phyloP scores from a whole-genome alignment of 1,140 invertebrate species.

The Lordiphosa stackelbergi region DNA sequence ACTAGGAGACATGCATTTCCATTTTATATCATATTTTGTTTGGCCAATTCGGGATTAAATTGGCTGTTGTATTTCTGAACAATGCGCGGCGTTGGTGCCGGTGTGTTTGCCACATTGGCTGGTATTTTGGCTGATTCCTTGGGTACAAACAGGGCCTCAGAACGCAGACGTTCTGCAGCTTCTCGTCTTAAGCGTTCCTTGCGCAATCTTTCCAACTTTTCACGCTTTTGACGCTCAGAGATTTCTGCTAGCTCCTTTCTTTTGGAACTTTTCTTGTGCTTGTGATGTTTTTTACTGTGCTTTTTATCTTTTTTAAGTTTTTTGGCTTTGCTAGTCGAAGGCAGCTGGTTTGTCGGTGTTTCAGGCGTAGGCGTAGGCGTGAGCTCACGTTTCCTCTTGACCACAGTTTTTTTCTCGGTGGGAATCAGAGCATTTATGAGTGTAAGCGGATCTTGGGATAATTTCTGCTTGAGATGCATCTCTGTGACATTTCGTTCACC shows the following conservation, averaged over 20 bases:
- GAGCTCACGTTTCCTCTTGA: conserved; percentile 21
- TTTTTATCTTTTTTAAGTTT: conserved; percentile 71
- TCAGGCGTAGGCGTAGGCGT: conserved; percentile 11
- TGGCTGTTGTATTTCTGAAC: conserved; percentile 63
- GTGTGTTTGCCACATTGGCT: conserved; percentile 18
- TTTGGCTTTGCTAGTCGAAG: conserved; percentile 29
- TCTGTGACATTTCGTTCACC: conserved; percentile 78
- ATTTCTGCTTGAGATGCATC: conserved; percentile 81
- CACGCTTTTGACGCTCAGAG: conserved; percentile 47
- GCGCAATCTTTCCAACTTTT: conserved; percentile 86
- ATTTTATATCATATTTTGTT: conserved; percentile 24
- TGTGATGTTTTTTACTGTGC: conserved; percentile 76
- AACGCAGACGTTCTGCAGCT: conserved; percentile 84
- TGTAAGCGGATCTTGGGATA: conserved; percentile 85
- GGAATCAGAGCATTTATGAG: conserved; percentile 72
- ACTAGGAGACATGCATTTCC: too few species aligned
- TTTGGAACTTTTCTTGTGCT: conserved; percentile 71
- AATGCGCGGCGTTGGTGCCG: conserved; percentile 46
- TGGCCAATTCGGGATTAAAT: conserved; percentile 53
- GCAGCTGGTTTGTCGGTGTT: not conserved
- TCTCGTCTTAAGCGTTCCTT: conserved; percentile 89
- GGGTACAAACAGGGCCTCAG: conserved; percentile 82
- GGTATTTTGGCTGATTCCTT: conserved; percentile 7
- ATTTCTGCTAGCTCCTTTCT: conserved; percentile 32
- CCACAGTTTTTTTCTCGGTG: conserved; percentile 12